Evolutionary conservation across 2,797 vertebrate species (phyloP), one percentile per base, ranked within the genome.

Genomic region (Apogon hyalosoma): DNA sequence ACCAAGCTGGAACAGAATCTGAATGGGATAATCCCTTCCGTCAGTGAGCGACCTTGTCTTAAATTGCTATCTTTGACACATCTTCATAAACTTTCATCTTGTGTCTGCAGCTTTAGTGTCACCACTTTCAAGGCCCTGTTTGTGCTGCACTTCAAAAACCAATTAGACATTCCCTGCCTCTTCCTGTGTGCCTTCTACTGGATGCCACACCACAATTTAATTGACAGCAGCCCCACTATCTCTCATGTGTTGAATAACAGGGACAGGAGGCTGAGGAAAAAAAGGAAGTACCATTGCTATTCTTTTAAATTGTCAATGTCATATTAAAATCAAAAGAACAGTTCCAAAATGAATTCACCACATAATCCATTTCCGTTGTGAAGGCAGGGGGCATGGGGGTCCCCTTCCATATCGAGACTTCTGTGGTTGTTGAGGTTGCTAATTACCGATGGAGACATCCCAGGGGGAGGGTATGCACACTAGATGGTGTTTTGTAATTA

Each of bases 401-500:
- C 66, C 79, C 79, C 76, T 72, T 67, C 51, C 62, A 75, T 69
- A 69, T 39, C 7, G 14, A 63, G 61, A 64, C 60, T 69, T 66
- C 71, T 73, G 56, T 15, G 61, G 68, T 73, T 80, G 83, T 79
- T 79, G 75, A 60, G 57, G 75, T 58, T 31, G 74, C 84, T 91
- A 93, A 93, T 93, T 92, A 91, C 81, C 51, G 47, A 66, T 18
- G 12, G 54, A 65, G 76, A 54, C 54, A 60, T 76, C 66, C 78
- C 4, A 1, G 40, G 76, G 73, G 42, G 31, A 1, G 47, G 60
- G 60, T 51, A 28, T 45, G 49, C 53, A 65, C 52, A 43, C 58
- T 10, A 55, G 45, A 75, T 75, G 54, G 72, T 62, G 79, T 79
- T 80, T 87, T 78, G 70, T 88, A 90, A 91, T 93, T 90, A 90